Conservation (phyloP, 2,797 vertebrate genomes). For the Macropus fuliginosus region DNA sequence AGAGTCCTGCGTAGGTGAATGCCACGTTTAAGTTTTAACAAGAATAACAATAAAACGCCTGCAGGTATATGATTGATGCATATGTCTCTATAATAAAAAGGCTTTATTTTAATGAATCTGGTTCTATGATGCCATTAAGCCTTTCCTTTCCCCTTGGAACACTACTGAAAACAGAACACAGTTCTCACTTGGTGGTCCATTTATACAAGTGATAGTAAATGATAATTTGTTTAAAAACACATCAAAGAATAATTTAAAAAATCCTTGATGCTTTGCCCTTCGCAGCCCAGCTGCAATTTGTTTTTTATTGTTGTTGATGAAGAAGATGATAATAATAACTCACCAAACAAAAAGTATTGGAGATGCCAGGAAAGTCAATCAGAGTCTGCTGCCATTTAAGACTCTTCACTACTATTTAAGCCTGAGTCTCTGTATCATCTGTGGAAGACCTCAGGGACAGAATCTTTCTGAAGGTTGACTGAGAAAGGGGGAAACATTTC, state of each 20-base stretch:
- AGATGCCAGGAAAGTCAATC: background rate
- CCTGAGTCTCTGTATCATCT: background rate
- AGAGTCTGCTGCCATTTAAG: background rate
- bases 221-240: background rate
- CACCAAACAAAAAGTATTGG: background rate
- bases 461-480: background rate
- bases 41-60: conserved; percentile 61
- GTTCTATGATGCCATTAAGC: background rate
- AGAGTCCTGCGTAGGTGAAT: conserved; percentile 19
- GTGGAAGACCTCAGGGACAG: background rate
- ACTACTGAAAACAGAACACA: background rate
- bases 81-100: background rate
- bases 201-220: background rate
- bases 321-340: background rate
- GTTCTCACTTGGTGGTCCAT: background rate
- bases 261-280: background rate
- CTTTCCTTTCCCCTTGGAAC: background rate
- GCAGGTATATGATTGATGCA: background rate
- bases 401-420: background rate
- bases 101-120: conserved; percentile 15
- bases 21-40: conserved; percentile 57
- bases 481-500: background rate
- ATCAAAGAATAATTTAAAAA: background rate
- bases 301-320: background rate
- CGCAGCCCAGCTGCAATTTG: background rate